Evolutionary conservation across 2,888 invertebrate genomes (phyloP), one percentile per base, ranked within the genome.

Genomic region (Drosophila subsilvestris): DNA sequence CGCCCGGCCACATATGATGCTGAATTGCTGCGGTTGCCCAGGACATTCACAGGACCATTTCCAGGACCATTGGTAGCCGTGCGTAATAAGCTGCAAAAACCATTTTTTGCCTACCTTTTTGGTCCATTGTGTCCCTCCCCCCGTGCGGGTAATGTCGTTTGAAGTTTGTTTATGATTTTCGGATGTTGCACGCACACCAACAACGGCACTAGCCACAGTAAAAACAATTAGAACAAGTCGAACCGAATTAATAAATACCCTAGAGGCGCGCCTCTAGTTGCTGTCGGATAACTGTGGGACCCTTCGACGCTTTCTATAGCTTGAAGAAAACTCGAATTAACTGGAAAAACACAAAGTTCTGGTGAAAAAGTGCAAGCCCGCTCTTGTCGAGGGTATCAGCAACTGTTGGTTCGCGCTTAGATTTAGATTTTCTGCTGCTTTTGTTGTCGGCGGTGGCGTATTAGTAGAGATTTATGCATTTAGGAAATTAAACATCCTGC

Each of bases 401-500:
- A 37, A 37, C 37, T 6, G 37, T 14, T 37, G 37, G 37, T 14
- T 37, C 6, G 37, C 14, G 37, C 75, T 85, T 22, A 82, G 84
- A 88, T 79, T 78, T 86, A 67, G 65, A 67, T 67, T 66, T 66
- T 18, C 37, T 14, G 14, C 37, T 5, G 48, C 66, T 27, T 17
- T 81, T 76, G 78, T 75, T 74, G 59, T 10, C 27, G 7, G 9
- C 9, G 29, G 9, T 29, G 29, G 80, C 85, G 86, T 85, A 86
- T 88, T 89, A 82, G 79, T 75, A 6, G 78, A 84, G 89, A 90
- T 90, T 90, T 90, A 90, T 90, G 91, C 77, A 78, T 90, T 89
- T 88, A 89, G 91, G 90, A 90, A 90, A 90, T 90, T 90, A 90
- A 90, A 90, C 87, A 90, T 90, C 90, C 90, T 89, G 87, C 61